A percentile compares a stretch with the other conserved stretches of the same genome.
Conservation (phyloP, 2,888 invertebrate genomes). For the Piscicola geometra region DNA sequence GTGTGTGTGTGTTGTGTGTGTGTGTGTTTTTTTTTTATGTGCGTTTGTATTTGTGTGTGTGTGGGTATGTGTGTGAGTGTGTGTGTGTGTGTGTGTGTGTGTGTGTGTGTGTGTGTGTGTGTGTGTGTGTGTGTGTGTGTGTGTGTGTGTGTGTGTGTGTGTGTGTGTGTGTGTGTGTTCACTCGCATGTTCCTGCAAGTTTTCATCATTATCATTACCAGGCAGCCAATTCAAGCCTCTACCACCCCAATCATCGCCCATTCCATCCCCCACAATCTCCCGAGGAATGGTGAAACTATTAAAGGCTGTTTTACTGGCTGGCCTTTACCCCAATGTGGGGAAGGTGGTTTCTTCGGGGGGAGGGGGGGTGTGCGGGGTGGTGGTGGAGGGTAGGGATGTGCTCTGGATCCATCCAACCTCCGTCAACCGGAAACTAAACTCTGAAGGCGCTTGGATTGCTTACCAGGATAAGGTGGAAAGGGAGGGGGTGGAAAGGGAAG, state of each 20-base stretch:
- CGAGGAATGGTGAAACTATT: conserved; percentile 47
- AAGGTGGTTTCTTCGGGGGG: conserved; percentile 41
- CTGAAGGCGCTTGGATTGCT: conserved; percentile 48
- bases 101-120: not conserved
- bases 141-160: not conserved
- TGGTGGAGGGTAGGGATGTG: conserved; percentile 46
- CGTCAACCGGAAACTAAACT: conserved; percentile 49
- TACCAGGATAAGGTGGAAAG: conserved; percentile 55
- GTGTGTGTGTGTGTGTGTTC: not conserved
- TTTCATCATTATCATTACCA: conserved; percentile 48
- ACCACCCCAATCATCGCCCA: not conserved
- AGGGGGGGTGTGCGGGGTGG: conserved; percentile 36
- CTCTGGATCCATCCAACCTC: conserved; percentile 52
- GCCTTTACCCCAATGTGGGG: conserved; percentile 47
- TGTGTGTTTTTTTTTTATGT: no score
- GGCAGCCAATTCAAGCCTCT: conserved; percentile 18
- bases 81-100: no score
- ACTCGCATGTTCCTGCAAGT: not conserved
- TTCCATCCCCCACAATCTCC: not conserved
- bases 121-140: conserved; percentile 1
- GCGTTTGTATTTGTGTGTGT: no score
- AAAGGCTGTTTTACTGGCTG: conserved; percentile 46
- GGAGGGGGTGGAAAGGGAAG: conserved; percentile 73
- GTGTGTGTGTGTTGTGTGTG: no score
- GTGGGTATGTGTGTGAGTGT: no score